Evolutionary conservation across 2,797 vertebrate species (phyloP).

Genomic region (Chanos chanos): DNA sequence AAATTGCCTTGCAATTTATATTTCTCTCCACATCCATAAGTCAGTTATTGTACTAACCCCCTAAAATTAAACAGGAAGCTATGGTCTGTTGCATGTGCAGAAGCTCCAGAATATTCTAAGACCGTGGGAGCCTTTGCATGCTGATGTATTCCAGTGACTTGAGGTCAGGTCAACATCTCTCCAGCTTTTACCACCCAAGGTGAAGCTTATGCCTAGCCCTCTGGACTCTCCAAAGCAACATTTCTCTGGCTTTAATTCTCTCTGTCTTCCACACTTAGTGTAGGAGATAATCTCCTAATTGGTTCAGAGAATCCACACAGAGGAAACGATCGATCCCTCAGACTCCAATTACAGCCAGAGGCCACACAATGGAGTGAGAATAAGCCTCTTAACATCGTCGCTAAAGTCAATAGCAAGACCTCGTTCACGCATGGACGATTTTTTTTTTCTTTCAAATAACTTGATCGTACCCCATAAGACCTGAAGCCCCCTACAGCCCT

Average conservation of each 20-base stretch:
- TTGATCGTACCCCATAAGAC: not conserved
- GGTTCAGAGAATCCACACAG: slow-evolving; percentile 71
- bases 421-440: slow-evolving; percentile 34
- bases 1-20: not conserved
- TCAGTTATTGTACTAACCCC: not conserved
- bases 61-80: not conserved
- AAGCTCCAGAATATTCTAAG: not conserved
- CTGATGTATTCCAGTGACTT: slow-evolving; percentile 79
- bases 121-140: not conserved
- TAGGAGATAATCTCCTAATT: slow-evolving; percentile 73
- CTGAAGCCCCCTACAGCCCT: not conserved
- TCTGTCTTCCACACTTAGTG: slow-evolving; percentile 64
- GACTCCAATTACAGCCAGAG: slow-evolving; percentile 60
- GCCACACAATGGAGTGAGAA: slow-evolving; percentile 44
- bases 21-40: no score
- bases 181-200: not conserved
- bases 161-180: slow-evolving; percentile 86
- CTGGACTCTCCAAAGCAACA: slow-evolving; percentile 25
- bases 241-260: slow-evolving; percentile 60
- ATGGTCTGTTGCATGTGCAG: not conserved
- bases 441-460: slow-evolving; percentile 1
- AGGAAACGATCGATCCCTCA: slow-evolving; percentile 68
- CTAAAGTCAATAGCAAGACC: slow-evolving; percentile 52
- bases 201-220: slow-evolving; percentile 23
- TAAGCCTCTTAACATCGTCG: slow-evolving; percentile 59